These are phyloP conservation scores for Euura lappo DNA, from an alignment of 1,140 invertebrate species.

Conservation along the genomic window DNA sequence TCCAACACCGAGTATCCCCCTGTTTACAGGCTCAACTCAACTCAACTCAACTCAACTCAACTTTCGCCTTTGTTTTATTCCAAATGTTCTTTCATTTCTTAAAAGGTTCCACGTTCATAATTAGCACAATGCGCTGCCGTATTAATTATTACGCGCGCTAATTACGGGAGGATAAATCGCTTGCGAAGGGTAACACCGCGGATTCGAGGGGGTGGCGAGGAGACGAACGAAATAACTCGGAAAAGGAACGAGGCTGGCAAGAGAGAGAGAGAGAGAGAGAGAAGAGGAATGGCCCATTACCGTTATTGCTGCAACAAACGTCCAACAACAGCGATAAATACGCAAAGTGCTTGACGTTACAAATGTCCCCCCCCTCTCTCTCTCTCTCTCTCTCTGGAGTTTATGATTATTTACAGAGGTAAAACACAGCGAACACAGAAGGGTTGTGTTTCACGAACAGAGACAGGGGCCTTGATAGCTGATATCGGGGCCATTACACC, in stretches of 20 bases:
- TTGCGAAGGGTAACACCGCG: slow-evolving; percentile 36
- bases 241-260: background rate
- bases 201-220: slow-evolving; percentile 14
- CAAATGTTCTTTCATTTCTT: slow-evolving; percentile 67
- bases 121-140: slow-evolving; percentile 62
- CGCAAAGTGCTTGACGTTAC: slow-evolving; percentile 47
- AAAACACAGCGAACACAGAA: background rate
- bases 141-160: slow-evolving; percentile 64
- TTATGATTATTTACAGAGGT: slow-evolving; percentile 50
- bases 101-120: slow-evolving; percentile 64
- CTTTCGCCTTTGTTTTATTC: slow-evolving; percentile 55
- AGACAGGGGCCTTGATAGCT: background rate
- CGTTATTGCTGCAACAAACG: slow-evolving; percentile 60
- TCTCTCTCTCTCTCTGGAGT: slow-evolving; percentile 14
- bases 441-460: background rate
- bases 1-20: slow-evolving; percentile 19
- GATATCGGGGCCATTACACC: no score
- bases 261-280: background rate
- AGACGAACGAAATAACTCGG: slow-evolving; percentile 20
- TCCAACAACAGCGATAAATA: slow-evolving; percentile 62
- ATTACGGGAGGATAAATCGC: slow-evolving; percentile 62
- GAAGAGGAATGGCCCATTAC: slow-evolving; percentile 48
- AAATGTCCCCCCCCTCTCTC: slow-evolving; percentile 40
- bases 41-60: background rate
- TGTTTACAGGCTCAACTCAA: slow-evolving; percentile 5